These are phyloP conservation scores for Amblyopsis rosae DNA, from an alignment of 2,113 vertebrate species.

Conservation along the genomic window DNA sequence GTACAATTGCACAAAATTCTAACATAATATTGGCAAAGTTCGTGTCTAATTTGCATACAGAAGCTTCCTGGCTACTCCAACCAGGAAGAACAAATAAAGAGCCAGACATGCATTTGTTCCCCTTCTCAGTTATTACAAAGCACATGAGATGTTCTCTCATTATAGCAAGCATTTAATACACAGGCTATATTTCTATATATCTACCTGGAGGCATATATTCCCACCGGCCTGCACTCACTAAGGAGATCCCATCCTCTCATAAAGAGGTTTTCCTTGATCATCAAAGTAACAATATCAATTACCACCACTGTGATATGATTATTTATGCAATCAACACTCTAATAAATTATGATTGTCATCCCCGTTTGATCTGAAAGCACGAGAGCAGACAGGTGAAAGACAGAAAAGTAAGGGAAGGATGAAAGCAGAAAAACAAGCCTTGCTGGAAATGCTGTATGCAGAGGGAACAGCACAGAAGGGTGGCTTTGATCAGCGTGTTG, in stretches of 20 bases:
- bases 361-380: constrained; percentile 39
- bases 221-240: constrained; percentile 1
- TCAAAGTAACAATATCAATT: constrained; percentile 32
- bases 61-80: no score
- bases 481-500: constrained; percentile 66
- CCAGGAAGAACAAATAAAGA: no score
- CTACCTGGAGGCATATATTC: not conserved
- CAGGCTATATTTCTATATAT: not conserved
- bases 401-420: constrained; percentile 51
- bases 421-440: constrained; percentile 58
- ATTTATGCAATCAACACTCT: constrained; percentile 49
- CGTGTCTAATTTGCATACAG: no score
- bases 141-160: no score
- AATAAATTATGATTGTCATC: constrained; percentile 32
- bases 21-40: no score
- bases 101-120: no score
- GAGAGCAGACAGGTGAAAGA: constrained; percentile 46
- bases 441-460: constrained; percentile 38
- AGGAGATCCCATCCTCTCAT: constrained; percentile 4
- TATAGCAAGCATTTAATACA: no score
- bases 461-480: constrained; percentile 48
- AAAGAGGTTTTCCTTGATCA: constrained; percentile 11
- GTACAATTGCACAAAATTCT: no score
- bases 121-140: no score
- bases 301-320: constrained; percentile 39